phyloP scores from a whole-genome alignment of 2,888 invertebrate species.

The Willowsia nigromaculata region DNA sequence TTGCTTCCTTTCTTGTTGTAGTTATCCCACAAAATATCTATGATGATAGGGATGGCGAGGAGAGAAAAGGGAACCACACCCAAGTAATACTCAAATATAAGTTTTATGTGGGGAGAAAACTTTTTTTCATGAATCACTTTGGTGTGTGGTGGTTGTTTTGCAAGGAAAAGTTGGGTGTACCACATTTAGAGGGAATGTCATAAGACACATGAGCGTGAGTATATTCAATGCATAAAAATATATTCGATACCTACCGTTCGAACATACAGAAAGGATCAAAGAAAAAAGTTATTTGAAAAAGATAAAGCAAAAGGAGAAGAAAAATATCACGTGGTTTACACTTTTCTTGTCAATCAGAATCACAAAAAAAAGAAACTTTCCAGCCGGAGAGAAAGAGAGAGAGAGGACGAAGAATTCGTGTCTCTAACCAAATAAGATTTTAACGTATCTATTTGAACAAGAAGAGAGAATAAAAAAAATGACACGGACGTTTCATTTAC shows the following conservation, averaged over 20 bases:
- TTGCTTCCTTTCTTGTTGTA: slow-evolving; percentile 46
- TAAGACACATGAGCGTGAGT: background rate
- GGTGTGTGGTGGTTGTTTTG: slow-evolving; percentile 7
- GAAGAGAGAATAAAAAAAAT: background rate
- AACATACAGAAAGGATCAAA: background rate
- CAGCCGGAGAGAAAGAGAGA: too few relatives aligned
- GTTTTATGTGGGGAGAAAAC: background rate
- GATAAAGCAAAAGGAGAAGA: slow-evolving; percentile 2
- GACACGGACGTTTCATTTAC: slow-evolving; percentile 26
- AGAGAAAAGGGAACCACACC: slow-evolving; percentile 54
- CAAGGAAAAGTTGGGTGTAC: slow-evolving; percentile 11
- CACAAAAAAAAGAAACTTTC: too few relatives aligned
- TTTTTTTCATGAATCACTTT: slow-evolving; percentile 17
- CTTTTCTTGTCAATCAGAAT: slow-evolving; percentile 21
- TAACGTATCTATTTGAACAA: background rate
- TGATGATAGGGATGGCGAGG: background rate
- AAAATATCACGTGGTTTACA: background rate
- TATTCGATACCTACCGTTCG: too few relatives aligned
- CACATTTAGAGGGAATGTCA: slow-evolving; percentile 8
- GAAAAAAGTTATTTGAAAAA: slow-evolving; percentile 31
- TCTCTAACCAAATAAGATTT: background rate
- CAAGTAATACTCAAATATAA: background rate
- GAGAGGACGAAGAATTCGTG: background rate
- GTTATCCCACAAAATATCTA: slow-evolving; percentile 26
- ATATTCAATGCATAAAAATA: background rate